A percentile compares a stretch with the other conserved stretches of the same genome.
phyloP scores from a whole-genome alignment of 1,140 invertebrate species.

The Chrysomallon squamiferum region DNA sequence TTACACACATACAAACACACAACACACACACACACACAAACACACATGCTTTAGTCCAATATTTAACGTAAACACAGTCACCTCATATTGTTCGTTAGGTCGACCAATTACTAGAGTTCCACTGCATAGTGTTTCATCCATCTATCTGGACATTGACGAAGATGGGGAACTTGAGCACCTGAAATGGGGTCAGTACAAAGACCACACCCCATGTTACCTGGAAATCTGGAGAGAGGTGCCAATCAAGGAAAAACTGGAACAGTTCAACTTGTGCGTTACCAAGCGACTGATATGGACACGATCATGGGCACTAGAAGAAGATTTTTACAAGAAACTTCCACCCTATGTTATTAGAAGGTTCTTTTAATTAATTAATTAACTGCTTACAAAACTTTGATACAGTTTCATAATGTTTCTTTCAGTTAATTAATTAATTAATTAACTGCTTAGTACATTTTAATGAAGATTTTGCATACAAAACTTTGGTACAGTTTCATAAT shows the following conservation, averaged over 20 bases:
- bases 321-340: constrained; percentile 47
- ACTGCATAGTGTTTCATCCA: constrained; percentile 32
- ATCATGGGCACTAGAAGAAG: constrained; percentile 53
- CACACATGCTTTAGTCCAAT: no score
- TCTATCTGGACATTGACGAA: constrained; percentile 47
- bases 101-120: constrained; percentile 46
- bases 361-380: no score
- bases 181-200: constrained; percentile 35
- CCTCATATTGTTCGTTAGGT: constrained; percentile 25
- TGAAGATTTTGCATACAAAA: no score
- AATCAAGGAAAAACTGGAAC: constrained; percentile 46
- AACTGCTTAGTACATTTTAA: no score
- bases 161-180: constrained; percentile 49
- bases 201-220: constrained; percentile 46
- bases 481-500: no score
- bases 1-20: no score
- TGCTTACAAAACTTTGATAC: no score
- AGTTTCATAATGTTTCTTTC: no score
- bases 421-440: no score
- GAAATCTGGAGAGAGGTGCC: constrained; percentile 47
- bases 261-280: constrained; percentile 42
- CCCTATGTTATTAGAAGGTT: constrained; percentile 50
- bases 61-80: no score
- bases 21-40: no score
- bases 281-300: constrained; percentile 47